A percentile compares a stretch with the other conserved stretches of the same genome.
phyloP scores from a whole-genome alignment of 2,797 vertebrate species.

The Bradypodion pumilum region DNA sequence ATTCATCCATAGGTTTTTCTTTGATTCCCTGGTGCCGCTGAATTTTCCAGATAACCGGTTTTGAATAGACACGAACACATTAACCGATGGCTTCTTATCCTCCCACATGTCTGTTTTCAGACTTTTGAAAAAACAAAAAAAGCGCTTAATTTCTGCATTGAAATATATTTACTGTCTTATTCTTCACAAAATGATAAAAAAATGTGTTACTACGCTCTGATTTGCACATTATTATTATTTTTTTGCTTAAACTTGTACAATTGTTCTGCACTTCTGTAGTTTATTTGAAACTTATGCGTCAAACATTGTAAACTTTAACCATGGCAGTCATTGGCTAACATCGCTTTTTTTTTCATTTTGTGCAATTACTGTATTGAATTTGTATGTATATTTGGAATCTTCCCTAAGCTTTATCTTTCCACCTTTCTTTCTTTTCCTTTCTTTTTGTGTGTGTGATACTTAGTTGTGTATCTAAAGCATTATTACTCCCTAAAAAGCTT shows the following conservation, averaged over 20 bases:
- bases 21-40: constrained; percentile 67
- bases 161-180: constrained; percentile 58
- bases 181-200: constrained; percentile 57
- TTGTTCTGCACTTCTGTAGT: constrained; percentile 66
- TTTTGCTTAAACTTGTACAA: constrained; percentile 59
- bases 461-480: constrained; percentile 59
- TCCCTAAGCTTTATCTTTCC: constrained; percentile 65
- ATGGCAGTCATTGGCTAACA: constrained; percentile 63
- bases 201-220: constrained; percentile 56
- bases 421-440: constrained; percentile 22
- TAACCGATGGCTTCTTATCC: constrained; percentile 53
- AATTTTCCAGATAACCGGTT: constrained; percentile 39
- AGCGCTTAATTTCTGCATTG: constrained; percentile 61
- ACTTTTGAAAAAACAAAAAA: constrained; percentile 54
- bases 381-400: constrained; percentile 75
- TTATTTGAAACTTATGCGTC: constrained; percentile 62
- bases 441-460: constrained; percentile 64
- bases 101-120: constrained; percentile 65
- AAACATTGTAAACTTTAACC: constrained; percentile 68
- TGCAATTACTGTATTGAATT: constrained; percentile 76
- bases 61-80: constrained; percentile 64
- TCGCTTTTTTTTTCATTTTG: constrained; percentile 67
- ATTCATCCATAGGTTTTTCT: constrained; percentile 65
- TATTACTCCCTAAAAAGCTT: constrained; percentile 59
- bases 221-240: constrained; percentile 69